Conservation (phyloP, 2,888 invertebrate species). For the Sphecodes monilicornis region DNA sequence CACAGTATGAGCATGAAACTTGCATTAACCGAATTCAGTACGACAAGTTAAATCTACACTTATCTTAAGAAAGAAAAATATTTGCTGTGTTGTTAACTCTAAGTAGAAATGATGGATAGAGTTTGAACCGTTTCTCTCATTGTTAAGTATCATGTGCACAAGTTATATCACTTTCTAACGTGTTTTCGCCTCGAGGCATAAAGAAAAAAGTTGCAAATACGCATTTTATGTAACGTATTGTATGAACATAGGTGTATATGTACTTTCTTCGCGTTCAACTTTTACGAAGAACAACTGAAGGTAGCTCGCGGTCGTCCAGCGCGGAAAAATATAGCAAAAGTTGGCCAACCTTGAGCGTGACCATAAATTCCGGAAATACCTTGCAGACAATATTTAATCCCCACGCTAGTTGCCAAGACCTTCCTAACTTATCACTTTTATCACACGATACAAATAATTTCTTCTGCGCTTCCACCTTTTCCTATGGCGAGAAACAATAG, state of each 20-base stretch:
- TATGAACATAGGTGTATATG: not conserved
- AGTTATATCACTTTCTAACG: constrained; percentile 9
- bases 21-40: not conserved
- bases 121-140: not conserved
- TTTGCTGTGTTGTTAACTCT: not conserved
- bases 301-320: not conserved
- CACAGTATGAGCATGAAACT: not conserved
- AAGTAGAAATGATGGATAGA: not conserved
- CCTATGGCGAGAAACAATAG: not conserved
- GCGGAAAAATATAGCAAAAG: not conserved
- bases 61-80: not conserved
- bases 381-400: constrained; percentile 11
- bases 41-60: not conserved
- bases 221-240: not conserved
- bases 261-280: not conserved
- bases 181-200: not conserved
- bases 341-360: constrained; percentile 8
- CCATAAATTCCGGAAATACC: constrained; percentile 17
- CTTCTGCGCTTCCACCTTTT: not conserved
- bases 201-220: constrained; percentile 5
- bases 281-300: not conserved
- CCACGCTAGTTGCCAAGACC: not conserved
- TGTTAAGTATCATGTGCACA: not conserved
- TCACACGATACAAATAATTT: not conserved
- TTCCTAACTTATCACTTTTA: constrained; percentile 9